phyloP scores from a whole-genome alignment of 2,888 invertebrate species.

The Brassicogethes aeneus region DNA sequence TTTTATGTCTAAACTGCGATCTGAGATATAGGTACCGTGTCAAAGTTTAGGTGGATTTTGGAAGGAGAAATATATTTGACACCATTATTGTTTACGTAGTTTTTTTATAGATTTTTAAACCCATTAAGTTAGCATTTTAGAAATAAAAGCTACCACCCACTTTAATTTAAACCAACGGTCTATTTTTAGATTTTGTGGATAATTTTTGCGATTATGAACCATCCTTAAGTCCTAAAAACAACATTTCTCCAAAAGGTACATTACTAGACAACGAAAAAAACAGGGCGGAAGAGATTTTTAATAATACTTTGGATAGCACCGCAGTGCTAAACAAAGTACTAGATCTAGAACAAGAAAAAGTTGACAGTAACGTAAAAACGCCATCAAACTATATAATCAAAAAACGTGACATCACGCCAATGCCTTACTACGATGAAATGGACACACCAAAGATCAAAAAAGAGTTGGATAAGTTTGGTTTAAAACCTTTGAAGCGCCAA shows the following conservation, averaged over 20 bases:
- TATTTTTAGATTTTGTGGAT: too few relatives aligned
- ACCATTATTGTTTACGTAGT: too few relatives aligned
- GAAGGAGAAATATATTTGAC: too few relatives aligned
- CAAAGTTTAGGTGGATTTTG: too few relatives aligned
- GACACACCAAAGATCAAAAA: constrained; percentile 47
- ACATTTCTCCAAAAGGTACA: background rate
- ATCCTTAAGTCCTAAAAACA: background rate
- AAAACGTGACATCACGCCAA: constrained; percentile 48
- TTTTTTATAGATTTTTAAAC: too few relatives aligned
- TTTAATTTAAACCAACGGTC: too few relatives aligned
- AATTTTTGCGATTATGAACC: too few relatives aligned
- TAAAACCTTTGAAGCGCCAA: constrained; percentile 54
- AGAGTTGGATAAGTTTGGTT: constrained; percentile 54
- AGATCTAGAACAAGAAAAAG: constrained; percentile 5
- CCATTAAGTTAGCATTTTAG: too few relatives aligned
- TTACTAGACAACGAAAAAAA: too few relatives aligned
- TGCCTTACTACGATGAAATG: constrained; percentile 50
- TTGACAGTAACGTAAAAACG: background rate
- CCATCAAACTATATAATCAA: constrained; percentile 41
- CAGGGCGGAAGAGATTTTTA: constrained; percentile 4
- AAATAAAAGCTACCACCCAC: too few relatives aligned
- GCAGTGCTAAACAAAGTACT: background rate
- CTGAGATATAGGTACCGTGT: too few relatives aligned
- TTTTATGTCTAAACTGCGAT: too few relatives aligned
- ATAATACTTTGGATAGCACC: constrained; percentile 10